These are phyloP conservation scores for Tenthredo livida DNA, from an alignment of 2,888 invertebrate species.

Conservation along the genomic window DNA sequence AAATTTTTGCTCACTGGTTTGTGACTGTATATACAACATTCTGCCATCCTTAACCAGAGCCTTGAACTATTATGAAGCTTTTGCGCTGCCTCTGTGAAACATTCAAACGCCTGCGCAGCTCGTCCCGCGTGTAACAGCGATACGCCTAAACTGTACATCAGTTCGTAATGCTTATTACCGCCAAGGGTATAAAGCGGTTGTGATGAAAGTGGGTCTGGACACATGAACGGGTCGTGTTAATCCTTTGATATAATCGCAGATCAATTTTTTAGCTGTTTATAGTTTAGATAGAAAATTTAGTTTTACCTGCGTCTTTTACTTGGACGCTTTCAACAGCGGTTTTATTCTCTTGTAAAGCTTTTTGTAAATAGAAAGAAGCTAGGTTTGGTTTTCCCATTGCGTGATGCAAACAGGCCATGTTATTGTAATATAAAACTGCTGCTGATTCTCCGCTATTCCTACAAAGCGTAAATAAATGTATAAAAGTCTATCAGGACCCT, in stretches of 20 bases:
- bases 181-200: slow-evolving; percentile 83
- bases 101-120: slow-evolving; percentile 93
- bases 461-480: slow-evolving; percentile 60
- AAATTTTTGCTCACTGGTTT: slow-evolving; percentile 79
- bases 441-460: slow-evolving; percentile 83
- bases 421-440: slow-evolving; percentile 87
- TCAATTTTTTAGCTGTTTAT: background rate
- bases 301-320: slow-evolving; percentile 74
- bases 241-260: slow-evolving; percentile 3
- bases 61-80: slow-evolving; percentile 93
- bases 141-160: slow-evolving; percentile 91
- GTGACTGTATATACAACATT: slow-evolving; percentile 91
- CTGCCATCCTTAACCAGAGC: slow-evolving; percentile 95
- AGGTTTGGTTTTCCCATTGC: slow-evolving; percentile 90
- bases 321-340: slow-evolving; percentile 75
- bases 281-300: background rate
- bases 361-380: slow-evolving; percentile 89
- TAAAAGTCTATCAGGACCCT: background rate
- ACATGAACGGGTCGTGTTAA: slow-evolving; percentile 49
- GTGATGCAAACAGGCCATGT: slow-evolving; percentile 90
- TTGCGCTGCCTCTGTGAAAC: slow-evolving; percentile 91
- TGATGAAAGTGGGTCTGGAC: slow-evolving; percentile 75
- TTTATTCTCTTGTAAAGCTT: slow-evolving; percentile 88
- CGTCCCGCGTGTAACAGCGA: slow-evolving; percentile 90
- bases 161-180: slow-evolving; percentile 82